phyloP scores from a whole-genome alignment of 2,113 vertebrate species.

The Casuarius casuarius region DNA sequence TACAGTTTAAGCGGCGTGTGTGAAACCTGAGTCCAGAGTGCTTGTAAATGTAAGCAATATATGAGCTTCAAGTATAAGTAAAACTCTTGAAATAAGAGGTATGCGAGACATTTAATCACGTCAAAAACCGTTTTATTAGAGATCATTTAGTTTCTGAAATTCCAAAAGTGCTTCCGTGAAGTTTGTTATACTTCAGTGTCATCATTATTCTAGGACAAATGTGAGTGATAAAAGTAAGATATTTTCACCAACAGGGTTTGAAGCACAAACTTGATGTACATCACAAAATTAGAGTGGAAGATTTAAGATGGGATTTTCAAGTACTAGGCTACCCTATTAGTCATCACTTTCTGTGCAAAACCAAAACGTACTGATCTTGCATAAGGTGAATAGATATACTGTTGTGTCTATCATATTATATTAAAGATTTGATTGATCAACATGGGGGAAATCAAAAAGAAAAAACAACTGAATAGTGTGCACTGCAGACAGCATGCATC shows the following conservation, averaged over 20 bases:
- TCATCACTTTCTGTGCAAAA: background rate
- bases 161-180: too few species aligned
- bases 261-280: too few species aligned
- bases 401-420: background rate
- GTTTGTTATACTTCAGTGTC: too few species aligned
- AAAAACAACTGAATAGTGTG: background rate
- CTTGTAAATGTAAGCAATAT: background rate
- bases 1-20: fast-evolving
- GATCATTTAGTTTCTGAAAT: too few species aligned
- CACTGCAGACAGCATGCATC: fast-evolving
- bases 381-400: background rate
- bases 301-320: background rate
- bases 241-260: too few species aligned
- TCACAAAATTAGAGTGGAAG: background rate
- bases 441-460: fast-evolving
- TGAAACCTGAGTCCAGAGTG: background rate
- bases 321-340: background rate
- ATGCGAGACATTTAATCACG: background rate
- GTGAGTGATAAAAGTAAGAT: too few species aligned
- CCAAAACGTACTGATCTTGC: background rate
- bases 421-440: background rate
- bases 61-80: background rate
- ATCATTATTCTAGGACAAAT: too few species aligned
- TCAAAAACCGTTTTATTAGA: background rate
- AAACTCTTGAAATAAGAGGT: background rate